These are phyloP conservation scores for Halesus radiatus DNA, from an alignment of 1,140 invertebrate genomes.

Conservation along the genomic window DNA sequence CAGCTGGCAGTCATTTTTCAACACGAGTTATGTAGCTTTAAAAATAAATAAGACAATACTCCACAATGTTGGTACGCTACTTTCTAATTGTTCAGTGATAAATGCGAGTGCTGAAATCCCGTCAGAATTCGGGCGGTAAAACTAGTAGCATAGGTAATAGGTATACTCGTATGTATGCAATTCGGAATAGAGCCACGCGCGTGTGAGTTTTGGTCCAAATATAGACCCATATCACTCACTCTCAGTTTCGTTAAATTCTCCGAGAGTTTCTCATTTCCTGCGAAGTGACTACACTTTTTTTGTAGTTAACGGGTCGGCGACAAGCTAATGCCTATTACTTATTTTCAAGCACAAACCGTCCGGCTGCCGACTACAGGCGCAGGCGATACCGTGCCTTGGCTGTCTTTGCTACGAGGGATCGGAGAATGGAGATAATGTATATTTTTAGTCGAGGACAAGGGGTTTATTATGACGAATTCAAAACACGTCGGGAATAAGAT, in stretches of 20 bases:
- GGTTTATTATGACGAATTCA: slow-evolving; percentile 33
- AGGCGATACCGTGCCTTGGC: background rate
- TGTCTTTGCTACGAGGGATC: background rate
- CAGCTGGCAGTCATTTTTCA: no score
- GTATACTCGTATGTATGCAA: no score
- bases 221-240: slow-evolving; percentile 34
- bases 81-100: no score
- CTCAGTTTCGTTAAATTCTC: slow-evolving; percentile 16
- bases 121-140: no score
- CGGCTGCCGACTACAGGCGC: no score
- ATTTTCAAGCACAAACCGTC: slow-evolving; percentile 17
- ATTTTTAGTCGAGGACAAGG: slow-evolving; percentile 31
- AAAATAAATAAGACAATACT: no score
- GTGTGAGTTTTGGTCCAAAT: slow-evolving; percentile 25
- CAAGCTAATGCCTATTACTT: slow-evolving; percentile 23
- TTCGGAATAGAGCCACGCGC: background rate
- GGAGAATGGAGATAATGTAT: background rate
- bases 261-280: slow-evolving; percentile 33
- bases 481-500: slow-evolving; percentile 14
- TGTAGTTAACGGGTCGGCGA: slow-evolving; percentile 26
- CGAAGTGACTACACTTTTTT: background rate
- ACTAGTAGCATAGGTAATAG: no score
- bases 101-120: no score
- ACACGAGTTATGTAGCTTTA: no score
- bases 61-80: no score